Evolutionary conservation across 2,888 invertebrate genomes (phyloP).

Genomic region (Pseudococcus viburni): DNA sequence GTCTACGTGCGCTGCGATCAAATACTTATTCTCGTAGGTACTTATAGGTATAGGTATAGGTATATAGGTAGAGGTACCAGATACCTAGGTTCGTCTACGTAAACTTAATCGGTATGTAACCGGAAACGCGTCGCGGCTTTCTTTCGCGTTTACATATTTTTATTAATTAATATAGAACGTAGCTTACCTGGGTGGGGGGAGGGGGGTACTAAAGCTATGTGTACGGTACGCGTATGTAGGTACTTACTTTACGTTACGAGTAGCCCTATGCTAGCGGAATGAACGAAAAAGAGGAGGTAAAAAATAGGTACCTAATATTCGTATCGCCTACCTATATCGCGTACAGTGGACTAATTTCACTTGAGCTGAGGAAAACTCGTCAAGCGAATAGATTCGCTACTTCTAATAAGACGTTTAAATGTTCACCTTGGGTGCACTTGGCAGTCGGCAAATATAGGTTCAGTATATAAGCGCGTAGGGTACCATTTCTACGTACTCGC

Average conservation of each 20-base stretch:
- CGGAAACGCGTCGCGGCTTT: conserved; percentile 7
- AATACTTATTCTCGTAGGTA: no score
- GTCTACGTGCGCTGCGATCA: no score
- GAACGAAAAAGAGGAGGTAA: conserved; percentile 4
- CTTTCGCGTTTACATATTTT: background rate
- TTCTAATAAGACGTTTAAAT: conserved; percentile 61
- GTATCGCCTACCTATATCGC: background rate
- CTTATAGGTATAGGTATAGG: no score
- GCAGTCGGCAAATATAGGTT: conserved; percentile 37
- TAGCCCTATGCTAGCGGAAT: background rate
- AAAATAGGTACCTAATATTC: background rate
- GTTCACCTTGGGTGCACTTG: conserved; percentile 62
- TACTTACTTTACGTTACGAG: background rate
- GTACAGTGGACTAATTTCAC: conserved; percentile 58
- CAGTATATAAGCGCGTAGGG: conserved; percentile 42
- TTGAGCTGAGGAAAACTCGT: conserved; percentile 45
- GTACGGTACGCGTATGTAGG: no score
- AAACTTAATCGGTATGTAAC: background rate
- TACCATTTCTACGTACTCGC: conserved; percentile 48
- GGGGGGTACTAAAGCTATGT: no score
- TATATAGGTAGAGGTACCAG: no score
- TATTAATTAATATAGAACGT: conserved; percentile 50
- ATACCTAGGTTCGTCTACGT: no score
- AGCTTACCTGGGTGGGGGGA: no score
- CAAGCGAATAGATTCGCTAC: conserved; percentile 57